phyloP scores from a whole-genome alignment of 1,140 invertebrate species.

The honey bee (Apis mellifera) region DNA sequence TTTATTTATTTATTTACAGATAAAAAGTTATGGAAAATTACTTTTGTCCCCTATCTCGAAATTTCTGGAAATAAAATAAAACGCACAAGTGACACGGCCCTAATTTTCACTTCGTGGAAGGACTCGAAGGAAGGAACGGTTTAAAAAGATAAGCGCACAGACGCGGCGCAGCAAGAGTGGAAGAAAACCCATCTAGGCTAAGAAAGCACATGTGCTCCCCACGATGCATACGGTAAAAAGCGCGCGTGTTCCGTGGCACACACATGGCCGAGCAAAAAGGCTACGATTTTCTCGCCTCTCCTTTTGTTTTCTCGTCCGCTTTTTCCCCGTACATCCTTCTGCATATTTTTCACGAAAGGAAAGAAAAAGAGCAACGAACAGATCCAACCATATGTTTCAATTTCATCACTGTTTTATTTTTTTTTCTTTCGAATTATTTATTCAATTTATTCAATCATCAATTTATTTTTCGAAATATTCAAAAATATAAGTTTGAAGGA shows the following conservation, averaged over 20 bases:
- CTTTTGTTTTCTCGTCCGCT: neutral
- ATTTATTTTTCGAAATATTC: neutral
- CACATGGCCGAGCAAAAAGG: conserved; percentile 15
- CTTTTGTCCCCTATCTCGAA: no score
- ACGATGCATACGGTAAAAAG: neutral
- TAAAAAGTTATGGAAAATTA: no score
- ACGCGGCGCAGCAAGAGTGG: no score
- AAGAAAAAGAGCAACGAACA: neutral
- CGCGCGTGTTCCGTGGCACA: neutral
- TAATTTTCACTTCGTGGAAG: conserved; percentile 1
- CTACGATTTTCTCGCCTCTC: neutral
- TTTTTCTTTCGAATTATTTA: no score
- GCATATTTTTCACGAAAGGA: neutral
- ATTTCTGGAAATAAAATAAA: no score
- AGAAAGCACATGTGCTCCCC: neutral
- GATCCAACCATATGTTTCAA: neutral
- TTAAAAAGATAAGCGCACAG: neutral
- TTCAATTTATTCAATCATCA: no score
- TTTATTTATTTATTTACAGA: no score
- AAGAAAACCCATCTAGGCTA: conserved; percentile 5
- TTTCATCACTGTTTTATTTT: neutral
- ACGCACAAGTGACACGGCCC: neutral
- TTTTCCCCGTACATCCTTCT: neutral
- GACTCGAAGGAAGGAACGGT: neutral
- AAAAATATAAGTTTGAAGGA: neutral